Evolutionary conservation across 2,888 invertebrate genomes (phyloP).

Genomic region (Leistus spinibarbis): DNA sequence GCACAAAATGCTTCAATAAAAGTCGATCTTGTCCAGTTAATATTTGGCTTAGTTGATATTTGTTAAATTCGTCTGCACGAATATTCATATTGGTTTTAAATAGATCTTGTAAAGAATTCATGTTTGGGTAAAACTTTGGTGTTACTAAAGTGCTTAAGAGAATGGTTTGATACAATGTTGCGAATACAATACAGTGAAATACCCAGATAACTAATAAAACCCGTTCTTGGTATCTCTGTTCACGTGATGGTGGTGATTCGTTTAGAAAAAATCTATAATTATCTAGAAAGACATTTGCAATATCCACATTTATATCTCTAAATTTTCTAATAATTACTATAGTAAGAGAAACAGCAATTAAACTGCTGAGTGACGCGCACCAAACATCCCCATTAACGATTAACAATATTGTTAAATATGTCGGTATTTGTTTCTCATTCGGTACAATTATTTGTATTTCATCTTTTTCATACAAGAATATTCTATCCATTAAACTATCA

Average conservation of each 20-base stretch:
- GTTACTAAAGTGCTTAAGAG: background rate
- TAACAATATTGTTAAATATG: constrained; percentile 8
- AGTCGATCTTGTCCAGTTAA: no score
- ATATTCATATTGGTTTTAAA: background rate
- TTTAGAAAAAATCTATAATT: constrained; percentile 5
- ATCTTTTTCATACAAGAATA: background rate
- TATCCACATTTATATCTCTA: background rate
- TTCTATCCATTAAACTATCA: constrained; percentile 5
- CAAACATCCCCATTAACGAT: constrained; percentile 8
- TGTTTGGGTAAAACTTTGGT: background rate
- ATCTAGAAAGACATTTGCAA: constrained; percentile 10
- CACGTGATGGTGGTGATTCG: constrained; percentile 1
- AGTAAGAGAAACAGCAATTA: constrained; percentile 3
- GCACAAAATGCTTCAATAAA: no score
- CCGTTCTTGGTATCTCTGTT: background rate
- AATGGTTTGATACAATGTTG: background rate
- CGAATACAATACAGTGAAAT: background rate
- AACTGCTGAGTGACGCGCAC: background rate
- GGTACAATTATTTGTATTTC: constrained; percentile 9
- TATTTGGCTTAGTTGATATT: no score
- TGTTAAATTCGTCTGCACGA: background rate
- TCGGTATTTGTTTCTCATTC: background rate
- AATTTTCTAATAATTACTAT: constrained; percentile 7
- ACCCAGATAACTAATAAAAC: background rate
- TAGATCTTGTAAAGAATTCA: background rate